A percentile compares a stretch with the other conserved stretches of the same genome.
Evolutionary conservation across 2,888 invertebrate genomes (phyloP).

Genomic region (Operophtera brumata): DNA sequence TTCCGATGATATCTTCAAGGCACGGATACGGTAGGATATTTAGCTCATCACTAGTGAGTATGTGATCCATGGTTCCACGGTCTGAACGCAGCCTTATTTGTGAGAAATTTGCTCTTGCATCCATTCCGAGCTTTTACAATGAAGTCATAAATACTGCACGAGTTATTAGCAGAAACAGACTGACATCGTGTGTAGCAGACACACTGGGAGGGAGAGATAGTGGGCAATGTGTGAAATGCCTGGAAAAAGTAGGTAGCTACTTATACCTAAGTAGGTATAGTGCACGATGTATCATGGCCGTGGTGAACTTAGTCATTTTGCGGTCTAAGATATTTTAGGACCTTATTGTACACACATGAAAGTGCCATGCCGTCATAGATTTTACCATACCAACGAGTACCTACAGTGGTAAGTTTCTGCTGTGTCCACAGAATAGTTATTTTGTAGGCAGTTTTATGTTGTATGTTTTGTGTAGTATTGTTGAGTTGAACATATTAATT

Average conservation of each 20-base stretch:
- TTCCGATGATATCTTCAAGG: too few species aligned
- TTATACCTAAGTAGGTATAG: not conserved
- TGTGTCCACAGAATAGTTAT: too few species aligned
- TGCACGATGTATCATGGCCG: not conserved
- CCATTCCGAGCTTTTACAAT: constrained; percentile 33
- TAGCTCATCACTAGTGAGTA: not conserved
- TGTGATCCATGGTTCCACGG: not conserved
- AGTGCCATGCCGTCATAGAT: too few species aligned
- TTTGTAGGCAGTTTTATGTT: too few species aligned
- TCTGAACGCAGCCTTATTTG: constrained; percentile 24
- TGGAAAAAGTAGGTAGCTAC: not conserved
- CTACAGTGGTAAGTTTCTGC: too few species aligned
- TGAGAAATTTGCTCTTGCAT: constrained; percentile 34
- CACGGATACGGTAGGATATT: not conserved
- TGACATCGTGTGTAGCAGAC: constrained; percentile 2
- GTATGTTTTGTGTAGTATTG: too few species aligned
- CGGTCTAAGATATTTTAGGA: not conserved
- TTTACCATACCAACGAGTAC: too few species aligned
- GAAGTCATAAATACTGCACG: constrained; percentile 29
- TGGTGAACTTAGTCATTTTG: not conserved
- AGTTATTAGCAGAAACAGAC: constrained; percentile 22
- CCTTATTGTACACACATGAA: too few species aligned
- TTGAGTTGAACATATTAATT: too few species aligned
- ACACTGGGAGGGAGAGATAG: not conserved
- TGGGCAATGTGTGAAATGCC: not conserved